Conservation (phyloP, 2,797 vertebrate genomes). For the Pangasius mekongensis region DNA sequence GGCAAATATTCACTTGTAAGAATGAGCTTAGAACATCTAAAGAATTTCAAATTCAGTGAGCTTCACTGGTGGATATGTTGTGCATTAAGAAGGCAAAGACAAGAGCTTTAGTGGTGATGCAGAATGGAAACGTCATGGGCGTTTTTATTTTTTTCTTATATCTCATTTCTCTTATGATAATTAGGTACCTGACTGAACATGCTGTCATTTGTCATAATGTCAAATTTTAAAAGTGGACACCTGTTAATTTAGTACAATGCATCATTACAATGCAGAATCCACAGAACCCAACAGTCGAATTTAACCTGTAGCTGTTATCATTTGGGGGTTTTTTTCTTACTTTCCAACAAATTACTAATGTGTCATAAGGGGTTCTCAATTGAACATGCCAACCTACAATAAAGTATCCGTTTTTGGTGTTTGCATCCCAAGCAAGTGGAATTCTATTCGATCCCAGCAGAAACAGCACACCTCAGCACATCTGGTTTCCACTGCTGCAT, state of each 20-base stretch:
- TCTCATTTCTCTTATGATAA: neutral
- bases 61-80: neutral
- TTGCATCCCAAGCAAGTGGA: constrained; percentile 31
- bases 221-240: neutral
- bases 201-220: neutral
- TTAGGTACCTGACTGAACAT: constrained; percentile 2
- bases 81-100: neutral
- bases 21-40: neutral
- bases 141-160: neutral
- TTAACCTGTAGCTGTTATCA: neutral
- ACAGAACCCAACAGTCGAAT: neutral
- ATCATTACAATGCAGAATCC: neutral
- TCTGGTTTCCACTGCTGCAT: constrained; percentile 67
- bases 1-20: neutral
- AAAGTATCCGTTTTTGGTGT: neutral
- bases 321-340: neutral
- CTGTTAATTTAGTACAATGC: neutral
- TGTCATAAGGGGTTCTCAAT: neutral
- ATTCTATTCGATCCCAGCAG: constrained; percentile 48
- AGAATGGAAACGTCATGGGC: neutral
- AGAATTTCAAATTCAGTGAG: neutral
- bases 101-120: neutral
- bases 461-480: constrained; percentile 71
- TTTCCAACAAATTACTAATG: neutral
- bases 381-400: neutral